A percentile compares a stretch with the other conserved stretches of the same genome.
Evolutionary conservation across 92 coral and sea anemone species (phyloP).

Genomic region (Phenganax marumi): DNA sequence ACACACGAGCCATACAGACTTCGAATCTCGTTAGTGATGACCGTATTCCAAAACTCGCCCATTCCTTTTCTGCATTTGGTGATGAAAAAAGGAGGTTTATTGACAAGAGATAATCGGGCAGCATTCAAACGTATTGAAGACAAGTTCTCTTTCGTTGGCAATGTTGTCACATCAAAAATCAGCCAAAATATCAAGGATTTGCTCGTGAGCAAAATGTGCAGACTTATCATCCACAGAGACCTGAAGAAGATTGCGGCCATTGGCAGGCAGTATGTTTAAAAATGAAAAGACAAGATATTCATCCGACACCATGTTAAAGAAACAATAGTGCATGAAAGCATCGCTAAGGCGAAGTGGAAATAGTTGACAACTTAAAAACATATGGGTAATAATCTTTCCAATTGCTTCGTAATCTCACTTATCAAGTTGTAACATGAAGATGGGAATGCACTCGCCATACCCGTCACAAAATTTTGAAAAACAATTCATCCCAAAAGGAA

Average conservation of each 20-base stretch:
- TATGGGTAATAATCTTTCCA: conserved; percentile 64
- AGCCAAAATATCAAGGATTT: conserved; percentile 54
- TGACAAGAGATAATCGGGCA: conserved; percentile 49
- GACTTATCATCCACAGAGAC: conserved; percentile 10
- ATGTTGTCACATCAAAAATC: conserved; percentile 50
- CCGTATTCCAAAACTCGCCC: conserved; percentile 62
- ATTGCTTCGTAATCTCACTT: conserved; percentile 50
- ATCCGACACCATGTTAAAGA: conserved; percentile 56
- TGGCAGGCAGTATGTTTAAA: conserved; percentile 47
- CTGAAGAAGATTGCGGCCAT: conserved; percentile 48
- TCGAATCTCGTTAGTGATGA: conserved; percentile 47
- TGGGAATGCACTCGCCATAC: conserved; percentile 43
- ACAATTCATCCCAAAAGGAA: conserved; percentile 58
- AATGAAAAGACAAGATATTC: conserved; percentile 58
- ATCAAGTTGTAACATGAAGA: conserved; percentile 41
- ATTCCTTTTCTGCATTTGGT: conserved; percentile 59
- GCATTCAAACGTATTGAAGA: conserved; percentile 50
- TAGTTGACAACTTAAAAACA: conserved; percentile 58
- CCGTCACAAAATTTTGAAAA: conserved; percentile 63
- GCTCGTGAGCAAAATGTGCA: conserved; percentile 44
- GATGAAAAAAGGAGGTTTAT: conserved; percentile 60
- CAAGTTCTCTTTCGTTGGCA: conserved; percentile 53
- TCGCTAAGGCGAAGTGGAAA: conserved; percentile 60
- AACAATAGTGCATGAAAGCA: conserved; percentile 58
- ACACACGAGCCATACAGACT: conserved; percentile 48